Percentiles rank a stretch among this genome's conserved stretches.
These are phyloP conservation scores for Gambusia yucatana DNA, from an alignment of 2,797 vertebrate species.

Conservation along the genomic window DNA sequence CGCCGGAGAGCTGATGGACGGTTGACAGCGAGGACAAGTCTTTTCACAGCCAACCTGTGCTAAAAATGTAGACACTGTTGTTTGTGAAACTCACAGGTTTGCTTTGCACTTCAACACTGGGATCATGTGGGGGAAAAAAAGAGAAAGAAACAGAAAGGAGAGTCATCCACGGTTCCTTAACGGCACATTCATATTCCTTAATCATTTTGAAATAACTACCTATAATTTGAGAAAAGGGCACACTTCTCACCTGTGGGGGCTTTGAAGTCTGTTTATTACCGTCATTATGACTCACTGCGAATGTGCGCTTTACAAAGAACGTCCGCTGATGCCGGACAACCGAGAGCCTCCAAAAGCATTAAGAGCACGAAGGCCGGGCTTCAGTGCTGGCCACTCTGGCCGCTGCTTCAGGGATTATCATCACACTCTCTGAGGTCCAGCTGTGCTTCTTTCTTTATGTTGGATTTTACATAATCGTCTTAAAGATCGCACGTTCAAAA, in stretches of 20 bases:
- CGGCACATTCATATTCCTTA: slow-evolving; percentile 48
- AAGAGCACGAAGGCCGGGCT: slow-evolving; percentile 48
- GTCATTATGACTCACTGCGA: slow-evolving; percentile 68
- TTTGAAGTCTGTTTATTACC: slow-evolving; percentile 64
- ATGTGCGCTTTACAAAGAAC: slow-evolving; percentile 56
- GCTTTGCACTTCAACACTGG: slow-evolving; percentile 17
- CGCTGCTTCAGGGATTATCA: slow-evolving; percentile 38
- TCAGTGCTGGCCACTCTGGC: slow-evolving; percentile 29
- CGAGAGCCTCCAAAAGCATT: slow-evolving; percentile 48
- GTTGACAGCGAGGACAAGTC: slow-evolving; percentile 64
- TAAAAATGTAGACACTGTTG: slow-evolving; percentile 27
- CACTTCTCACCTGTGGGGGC: slow-evolving; percentile 48
- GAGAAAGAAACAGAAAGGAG: no score
- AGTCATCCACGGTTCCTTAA: slow-evolving; percentile 14
- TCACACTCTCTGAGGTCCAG: slow-evolving; percentile 38
- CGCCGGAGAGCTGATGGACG: slow-evolving; percentile 57
- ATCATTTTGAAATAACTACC: slow-evolving; percentile 55
- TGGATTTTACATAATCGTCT: slow-evolving; percentile 21
- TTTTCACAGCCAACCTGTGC: slow-evolving; percentile 35
- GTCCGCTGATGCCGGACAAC: slow-evolving; percentile 44
- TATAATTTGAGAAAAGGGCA: slow-evolving; percentile 65
- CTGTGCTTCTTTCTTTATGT: slow-evolving; percentile 26
- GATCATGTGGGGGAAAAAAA: slow-evolving; percentile 25
- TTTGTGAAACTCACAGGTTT: slow-evolving; percentile 44
- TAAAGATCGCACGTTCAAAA: slow-evolving; percentile 16